These are phyloP conservation scores for Syritta pipiens DNA, from an alignment of 2,888 invertebrate genomes.

Conservation along the genomic window DNA sequence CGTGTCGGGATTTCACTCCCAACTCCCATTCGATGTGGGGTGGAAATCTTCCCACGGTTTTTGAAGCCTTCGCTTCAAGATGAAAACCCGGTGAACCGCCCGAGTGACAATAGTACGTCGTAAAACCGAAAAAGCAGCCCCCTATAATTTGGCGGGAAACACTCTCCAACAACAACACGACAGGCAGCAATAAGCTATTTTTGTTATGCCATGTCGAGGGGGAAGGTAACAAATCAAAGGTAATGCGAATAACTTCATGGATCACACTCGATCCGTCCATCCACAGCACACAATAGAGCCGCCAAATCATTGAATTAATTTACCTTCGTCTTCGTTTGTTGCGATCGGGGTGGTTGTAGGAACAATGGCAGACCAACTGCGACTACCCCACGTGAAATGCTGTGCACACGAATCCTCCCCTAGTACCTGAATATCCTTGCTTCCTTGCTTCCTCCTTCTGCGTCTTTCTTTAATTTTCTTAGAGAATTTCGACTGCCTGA, in stretches of 20 bases:
- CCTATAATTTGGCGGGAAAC: constrained; percentile 59
- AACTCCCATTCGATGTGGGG: constrained; percentile 35
- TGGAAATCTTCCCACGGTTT: constrained; percentile 65
- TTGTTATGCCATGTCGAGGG: constrained; percentile 46
- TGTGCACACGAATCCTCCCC: constrained; percentile 17
- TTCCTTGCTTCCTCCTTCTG: constrained; percentile 28
- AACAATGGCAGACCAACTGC: constrained; percentile 55
- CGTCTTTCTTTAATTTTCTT: constrained; percentile 12
- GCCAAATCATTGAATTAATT: constrained; percentile 58
- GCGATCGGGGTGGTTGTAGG: constrained; percentile 66
- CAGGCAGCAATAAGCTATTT: constrained; percentile 50
- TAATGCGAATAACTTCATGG: constrained; percentile 38
- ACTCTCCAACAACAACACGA: constrained; percentile 12
- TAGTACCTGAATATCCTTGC: background rate
- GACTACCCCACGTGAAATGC: constrained; percentile 50
- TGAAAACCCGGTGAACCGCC: constrained; percentile 7
- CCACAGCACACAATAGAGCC: constrained; percentile 25
- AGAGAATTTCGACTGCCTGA: constrained; percentile 16
- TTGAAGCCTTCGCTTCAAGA: too few species aligned
- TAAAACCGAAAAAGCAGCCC: constrained; percentile 30
- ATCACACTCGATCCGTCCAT: constrained; percentile 39
- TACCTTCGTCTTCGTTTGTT: constrained; percentile 35
- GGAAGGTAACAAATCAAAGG: constrained; percentile 54
- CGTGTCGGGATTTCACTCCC: constrained; percentile 28
- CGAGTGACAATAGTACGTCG: constrained; percentile 36